Conservation (phyloP, 2,797 vertebrate genomes). For the Sternarchorhynchus goeldii region DNA sequence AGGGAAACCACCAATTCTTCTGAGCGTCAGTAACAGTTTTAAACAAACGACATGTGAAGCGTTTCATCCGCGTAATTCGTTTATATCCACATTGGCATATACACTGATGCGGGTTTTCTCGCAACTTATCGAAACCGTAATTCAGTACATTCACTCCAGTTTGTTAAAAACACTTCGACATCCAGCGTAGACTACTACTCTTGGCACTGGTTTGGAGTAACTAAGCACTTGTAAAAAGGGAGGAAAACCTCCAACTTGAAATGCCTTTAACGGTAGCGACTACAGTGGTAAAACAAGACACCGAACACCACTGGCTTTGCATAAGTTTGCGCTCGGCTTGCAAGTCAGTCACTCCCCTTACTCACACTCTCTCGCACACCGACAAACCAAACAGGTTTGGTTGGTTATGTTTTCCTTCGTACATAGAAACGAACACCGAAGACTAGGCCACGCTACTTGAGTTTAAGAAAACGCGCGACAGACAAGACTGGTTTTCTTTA, state of each 20-base stretch:
- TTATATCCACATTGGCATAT: conserved; percentile 16
- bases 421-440: too few relatives aligned
- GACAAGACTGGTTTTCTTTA: too few relatives aligned
- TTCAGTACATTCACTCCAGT: not conserved
- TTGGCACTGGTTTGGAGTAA: not conserved
- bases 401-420: conserved; percentile 10
- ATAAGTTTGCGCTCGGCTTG: not conserved
- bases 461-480: too few relatives aligned
- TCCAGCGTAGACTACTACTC: conserved; percentile 12
- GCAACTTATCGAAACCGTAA: not conserved
- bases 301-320: conserved; percentile 21
- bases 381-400: conserved; percentile 39
- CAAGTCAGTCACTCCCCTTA: not conserved
- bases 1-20: conserved; percentile 17
- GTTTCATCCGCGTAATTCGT: conserved; percentile 23
- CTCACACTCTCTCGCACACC: not conserved
- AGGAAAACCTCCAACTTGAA: conserved; percentile 9
- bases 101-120: not conserved
- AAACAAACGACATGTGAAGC: not conserved
- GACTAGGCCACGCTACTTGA: too few relatives aligned
- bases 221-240: not conserved
- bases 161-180: not conserved
- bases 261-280: not conserved
- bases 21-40: conserved; percentile 10
- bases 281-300: conserved; percentile 20